Evolutionary conservation across 2,113 vertebrate species (phyloP).

Genomic region (Centropus bengalensis): DNA sequence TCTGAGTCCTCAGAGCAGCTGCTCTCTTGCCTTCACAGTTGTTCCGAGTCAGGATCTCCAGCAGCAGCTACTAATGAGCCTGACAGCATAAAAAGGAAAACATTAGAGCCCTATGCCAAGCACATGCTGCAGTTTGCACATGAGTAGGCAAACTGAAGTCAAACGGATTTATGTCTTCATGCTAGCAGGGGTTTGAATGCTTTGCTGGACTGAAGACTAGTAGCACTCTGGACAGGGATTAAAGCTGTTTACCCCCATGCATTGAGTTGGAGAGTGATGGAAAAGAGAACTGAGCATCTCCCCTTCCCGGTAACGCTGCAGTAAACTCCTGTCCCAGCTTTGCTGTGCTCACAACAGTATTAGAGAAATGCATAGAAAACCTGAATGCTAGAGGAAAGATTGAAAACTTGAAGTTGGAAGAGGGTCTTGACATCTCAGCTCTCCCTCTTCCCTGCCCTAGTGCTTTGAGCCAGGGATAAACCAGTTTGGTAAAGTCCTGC

Average conservation of each 20-base stretch:
- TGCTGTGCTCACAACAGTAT: background rate
- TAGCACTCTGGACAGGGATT: background rate
- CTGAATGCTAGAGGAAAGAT: background rate
- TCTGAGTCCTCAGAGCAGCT: background rate
- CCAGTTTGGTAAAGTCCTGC: background rate
- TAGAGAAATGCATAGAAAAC: background rate
- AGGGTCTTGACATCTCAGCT: background rate
- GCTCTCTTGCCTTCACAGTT: background rate
- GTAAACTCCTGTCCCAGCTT: background rate
- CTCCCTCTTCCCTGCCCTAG: background rate
- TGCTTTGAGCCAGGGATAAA: background rate
- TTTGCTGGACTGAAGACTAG: background rate
- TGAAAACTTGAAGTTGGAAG: background rate
- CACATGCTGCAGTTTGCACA: background rate
- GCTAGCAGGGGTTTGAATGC: background rate
- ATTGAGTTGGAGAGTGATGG: background rate
- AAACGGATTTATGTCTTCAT: background rate
- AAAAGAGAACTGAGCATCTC: background rate
- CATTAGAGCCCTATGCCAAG: background rate
- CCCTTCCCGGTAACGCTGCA: background rate
- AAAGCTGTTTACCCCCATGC: background rate
- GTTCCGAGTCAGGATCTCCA: background rate
- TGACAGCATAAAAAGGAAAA: background rate
- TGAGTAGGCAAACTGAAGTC: background rate
- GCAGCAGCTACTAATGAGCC: background rate